A percentile compares a stretch with the other conserved stretches of the same genome.
phyloP scores from a whole-genome alignment of 1,140 invertebrate species.

The Acyrthosiphon pisum region DNA sequence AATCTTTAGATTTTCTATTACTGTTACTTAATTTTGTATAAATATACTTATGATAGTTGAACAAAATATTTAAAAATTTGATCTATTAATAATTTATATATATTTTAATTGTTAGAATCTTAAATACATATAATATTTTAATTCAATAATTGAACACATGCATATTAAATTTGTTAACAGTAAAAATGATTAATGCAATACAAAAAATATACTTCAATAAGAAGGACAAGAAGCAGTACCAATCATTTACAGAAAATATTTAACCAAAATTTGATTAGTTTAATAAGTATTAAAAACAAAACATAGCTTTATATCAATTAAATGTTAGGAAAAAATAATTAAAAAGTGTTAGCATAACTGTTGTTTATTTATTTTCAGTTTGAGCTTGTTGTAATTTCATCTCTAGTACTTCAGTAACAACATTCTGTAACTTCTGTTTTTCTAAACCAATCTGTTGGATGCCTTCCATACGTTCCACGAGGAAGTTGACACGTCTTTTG shows the following conservation, averaged over 20 bases:
- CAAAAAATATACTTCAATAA: neutral
- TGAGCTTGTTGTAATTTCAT: conserved; percentile 38
- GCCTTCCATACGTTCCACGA: conserved; percentile 49
- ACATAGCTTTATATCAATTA: neutral
- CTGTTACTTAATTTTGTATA: neutral
- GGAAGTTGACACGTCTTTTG: conserved; percentile 36
- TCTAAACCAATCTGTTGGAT: conserved; percentile 49
- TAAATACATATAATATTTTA: neutral
- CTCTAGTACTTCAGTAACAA: conserved; percentile 39
- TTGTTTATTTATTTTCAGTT: conserved; percentile 30
- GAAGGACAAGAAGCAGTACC: neutral
- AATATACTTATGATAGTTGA: neutral
- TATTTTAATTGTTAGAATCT: neutral
- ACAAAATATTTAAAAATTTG: neutral
- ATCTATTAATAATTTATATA: neutral
- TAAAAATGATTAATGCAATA: neutral
- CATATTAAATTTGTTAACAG: neutral
- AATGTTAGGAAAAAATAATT: conserved; percentile 31
- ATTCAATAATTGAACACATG: neutral
- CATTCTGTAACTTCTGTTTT: conserved; percentile 52
- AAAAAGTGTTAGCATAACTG: neutral
- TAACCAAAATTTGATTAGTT: neutral
- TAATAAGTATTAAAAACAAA: neutral
- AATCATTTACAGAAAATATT: neutral
- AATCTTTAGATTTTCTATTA: no score